These are phyloP conservation scores for Diceros bicornis DNA, from an alignment of 2,797 vertebrate species.

Conservation along the genomic window DNA sequence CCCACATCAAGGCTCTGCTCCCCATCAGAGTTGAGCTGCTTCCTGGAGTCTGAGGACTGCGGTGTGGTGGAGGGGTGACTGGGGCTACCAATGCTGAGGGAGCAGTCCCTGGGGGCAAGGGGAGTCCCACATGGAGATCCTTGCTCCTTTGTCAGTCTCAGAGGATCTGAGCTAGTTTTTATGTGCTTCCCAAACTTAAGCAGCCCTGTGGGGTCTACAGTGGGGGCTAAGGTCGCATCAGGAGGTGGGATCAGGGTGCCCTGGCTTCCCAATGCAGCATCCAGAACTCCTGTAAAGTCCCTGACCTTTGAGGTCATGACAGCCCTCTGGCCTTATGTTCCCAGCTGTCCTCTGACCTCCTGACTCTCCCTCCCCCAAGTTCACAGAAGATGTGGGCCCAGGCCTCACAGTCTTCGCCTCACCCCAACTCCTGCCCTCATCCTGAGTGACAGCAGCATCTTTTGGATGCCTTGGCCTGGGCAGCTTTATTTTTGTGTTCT, in stretches of 20 bases:
- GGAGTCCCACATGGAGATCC: accelerated
- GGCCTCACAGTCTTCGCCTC: neutral
- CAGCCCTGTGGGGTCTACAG: neutral
- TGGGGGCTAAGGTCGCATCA: neutral
- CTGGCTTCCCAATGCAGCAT: neutral
- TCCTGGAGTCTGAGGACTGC: neutral
- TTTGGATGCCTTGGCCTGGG: neutral
- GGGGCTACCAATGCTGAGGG: neutral
- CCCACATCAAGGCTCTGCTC: neutral
- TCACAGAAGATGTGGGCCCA: accelerated
- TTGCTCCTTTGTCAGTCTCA: neutral
- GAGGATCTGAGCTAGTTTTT: neutral
- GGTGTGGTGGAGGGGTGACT: neutral
- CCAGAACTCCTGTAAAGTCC: neutral
- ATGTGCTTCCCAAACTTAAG: neutral
- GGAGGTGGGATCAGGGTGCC: too few species aligned
- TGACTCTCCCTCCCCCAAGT: neutral
- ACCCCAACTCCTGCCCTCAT: neutral
- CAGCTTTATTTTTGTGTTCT: neutral
- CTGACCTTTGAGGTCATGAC: neutral
- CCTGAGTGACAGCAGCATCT: neutral
- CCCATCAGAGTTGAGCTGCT: neutral
- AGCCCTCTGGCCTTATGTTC: neutral
- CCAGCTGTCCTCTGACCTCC: neutral
- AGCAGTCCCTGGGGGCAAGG: neutral